A percentile compares a stretch with the other conserved stretches of the same genome.
These are phyloP conservation scores for Octodonta nipae DNA, from an alignment of 2,888 invertebrate genomes.

Conservation along the genomic window DNA sequence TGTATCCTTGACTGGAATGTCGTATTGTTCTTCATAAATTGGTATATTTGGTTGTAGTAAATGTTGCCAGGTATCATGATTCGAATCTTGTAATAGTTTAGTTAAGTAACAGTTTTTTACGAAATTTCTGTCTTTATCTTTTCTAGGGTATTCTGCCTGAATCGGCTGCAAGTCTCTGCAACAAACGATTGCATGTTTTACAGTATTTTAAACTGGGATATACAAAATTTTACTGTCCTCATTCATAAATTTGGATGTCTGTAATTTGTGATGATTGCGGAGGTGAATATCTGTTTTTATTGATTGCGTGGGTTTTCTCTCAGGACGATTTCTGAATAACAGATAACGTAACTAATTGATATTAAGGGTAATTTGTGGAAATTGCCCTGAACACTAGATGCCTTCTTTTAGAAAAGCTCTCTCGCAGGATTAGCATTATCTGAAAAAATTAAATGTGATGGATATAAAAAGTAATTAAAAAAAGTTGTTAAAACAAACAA, in stretches of 20 bases:
- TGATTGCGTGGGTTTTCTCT: background rate
- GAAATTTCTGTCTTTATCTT: constrained; percentile 11
- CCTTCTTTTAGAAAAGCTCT: no score
- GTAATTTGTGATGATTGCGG: background rate
- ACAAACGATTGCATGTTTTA: background rate
- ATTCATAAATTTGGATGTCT: background rate
- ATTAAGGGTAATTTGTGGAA: no score
- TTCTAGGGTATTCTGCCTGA: constrained; percentile 24
- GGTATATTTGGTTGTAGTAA: constrained; percentile 18
- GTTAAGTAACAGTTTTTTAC: background rate
- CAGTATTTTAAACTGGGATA: no score
- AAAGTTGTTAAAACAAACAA: no score
- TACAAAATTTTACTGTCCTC: background rate
- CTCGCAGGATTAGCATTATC: no score
- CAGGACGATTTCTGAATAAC: no score
- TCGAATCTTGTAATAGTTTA: background rate
- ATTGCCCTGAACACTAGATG: no score
- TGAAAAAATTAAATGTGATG: no score
- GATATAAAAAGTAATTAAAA: no score
- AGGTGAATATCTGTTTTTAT: background rate
- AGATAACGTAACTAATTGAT: no score
- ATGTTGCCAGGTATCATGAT: constrained; percentile 12
- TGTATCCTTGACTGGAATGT: background rate
- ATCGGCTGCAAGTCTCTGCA: constrained; percentile 22
- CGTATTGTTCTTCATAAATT: background rate